Conservation (phyloP, 1,140 invertebrate species). For the Cotesia chilonis region DNA sequence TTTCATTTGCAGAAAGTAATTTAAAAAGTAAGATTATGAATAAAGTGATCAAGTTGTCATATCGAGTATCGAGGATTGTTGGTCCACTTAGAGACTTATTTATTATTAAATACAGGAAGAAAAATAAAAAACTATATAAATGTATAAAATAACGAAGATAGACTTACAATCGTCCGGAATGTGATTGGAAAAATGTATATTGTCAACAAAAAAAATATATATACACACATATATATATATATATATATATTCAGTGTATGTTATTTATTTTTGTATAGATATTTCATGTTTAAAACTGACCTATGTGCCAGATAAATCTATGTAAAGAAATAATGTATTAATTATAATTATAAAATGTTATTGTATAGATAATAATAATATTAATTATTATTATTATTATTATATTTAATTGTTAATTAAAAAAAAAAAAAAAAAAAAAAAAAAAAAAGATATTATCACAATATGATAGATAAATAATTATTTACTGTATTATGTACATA, state of each 20-base stretch:
- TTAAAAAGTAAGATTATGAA: slow-evolving; percentile 6
- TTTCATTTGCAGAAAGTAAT: slow-evolving; percentile 32
- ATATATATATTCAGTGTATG: too few relatives aligned
- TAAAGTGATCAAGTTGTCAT: slow-evolving; percentile 1
- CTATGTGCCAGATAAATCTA: slow-evolving; percentile 51
- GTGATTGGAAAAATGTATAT: slow-evolving; percentile 45
- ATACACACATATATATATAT: too few relatives aligned
- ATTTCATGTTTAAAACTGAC: slow-evolving; percentile 49
- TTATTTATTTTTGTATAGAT: slow-evolving; percentile 61
- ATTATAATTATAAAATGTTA: slow-evolving; percentile 43
- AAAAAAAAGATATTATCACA: slow-evolving; percentile 11
- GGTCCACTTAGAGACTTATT: slow-evolving; percentile 6
- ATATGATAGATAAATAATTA: background rate
- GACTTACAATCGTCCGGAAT: slow-evolving; percentile 35
- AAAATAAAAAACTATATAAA: slow-evolving; percentile 5
- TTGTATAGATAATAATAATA: slow-evolving; percentile 34
- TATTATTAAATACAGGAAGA: slow-evolving; percentile 10
- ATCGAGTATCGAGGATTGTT: slow-evolving; percentile 20
- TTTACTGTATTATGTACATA: slow-evolving; percentile 18
- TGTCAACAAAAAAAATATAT: too few relatives aligned
- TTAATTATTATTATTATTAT: background rate
- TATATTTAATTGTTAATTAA: slow-evolving; percentile 36
- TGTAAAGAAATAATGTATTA: slow-evolving; percentile 47
- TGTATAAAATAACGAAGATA: slow-evolving; percentile 27
- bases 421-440: slow-evolving; percentile 16